Percentiles rank a stretch among this genome's conserved stretches.
phyloP scores from a whole-genome alignment of 2,797 vertebrate species.

The Lepilemur ruficaudatus region DNA sequence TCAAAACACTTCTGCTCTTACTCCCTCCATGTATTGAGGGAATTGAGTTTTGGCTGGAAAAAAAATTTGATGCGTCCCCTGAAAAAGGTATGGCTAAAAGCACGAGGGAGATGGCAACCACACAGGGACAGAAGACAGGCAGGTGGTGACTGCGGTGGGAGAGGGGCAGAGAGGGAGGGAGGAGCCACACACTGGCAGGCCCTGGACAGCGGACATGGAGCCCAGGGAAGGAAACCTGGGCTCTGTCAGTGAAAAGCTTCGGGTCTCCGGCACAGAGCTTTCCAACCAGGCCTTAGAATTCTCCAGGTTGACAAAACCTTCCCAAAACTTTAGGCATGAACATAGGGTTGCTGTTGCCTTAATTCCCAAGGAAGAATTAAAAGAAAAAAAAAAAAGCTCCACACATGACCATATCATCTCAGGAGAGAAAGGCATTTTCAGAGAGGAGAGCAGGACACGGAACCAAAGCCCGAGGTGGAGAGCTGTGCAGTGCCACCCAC shows the following conservation, averaged over 20 bases:
- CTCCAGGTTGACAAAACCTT: neutral
- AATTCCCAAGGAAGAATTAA: neutral
- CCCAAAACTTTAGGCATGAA: neutral
- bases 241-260: neutral
- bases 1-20: neutral
- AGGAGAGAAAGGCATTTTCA: neutral
- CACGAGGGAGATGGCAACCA: neutral
- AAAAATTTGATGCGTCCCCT: no score
- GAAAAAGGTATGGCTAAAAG: no score
- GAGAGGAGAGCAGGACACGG: no score
- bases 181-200: no score
- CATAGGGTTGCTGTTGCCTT: neutral
- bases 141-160: neutral
- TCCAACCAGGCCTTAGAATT: neutral
- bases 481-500: no score
- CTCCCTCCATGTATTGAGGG: neutral
- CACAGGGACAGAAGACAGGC: no score
- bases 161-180: neutral
- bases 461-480: neutral
- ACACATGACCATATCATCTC: neutral
- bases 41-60: neutral
- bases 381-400: neutral
- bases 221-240: neutral
- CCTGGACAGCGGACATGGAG: rapidly evolving
- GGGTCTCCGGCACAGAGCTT: neutral